Evolutionary conservation across 2,888 invertebrate genomes (phyloP).

Genomic region (Sussaba pulchella): DNA sequence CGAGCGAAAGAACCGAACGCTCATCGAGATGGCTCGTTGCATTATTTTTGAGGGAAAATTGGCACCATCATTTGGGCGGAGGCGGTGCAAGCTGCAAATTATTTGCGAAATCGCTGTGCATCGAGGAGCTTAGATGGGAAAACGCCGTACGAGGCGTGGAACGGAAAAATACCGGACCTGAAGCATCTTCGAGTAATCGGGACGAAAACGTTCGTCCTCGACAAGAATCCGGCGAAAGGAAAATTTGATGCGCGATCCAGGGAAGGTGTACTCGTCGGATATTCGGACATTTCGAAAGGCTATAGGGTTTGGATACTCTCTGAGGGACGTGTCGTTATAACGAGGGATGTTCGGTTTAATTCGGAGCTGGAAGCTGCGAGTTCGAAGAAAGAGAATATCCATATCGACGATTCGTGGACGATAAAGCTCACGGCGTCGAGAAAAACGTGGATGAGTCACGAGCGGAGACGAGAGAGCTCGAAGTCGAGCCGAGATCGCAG

Average conservation of each 20-base stretch:
- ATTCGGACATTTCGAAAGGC: slow-evolving; percentile 18
- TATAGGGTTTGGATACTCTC: slow-evolving; percentile 24
- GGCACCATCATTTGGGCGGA: slow-evolving; percentile 59
- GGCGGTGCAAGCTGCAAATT: slow-evolving; percentile 57
- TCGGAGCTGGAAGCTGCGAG: slow-evolving; percentile 1
- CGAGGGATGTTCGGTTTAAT: slow-evolving; percentile 32
- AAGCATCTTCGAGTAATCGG: slow-evolving; percentile 61
- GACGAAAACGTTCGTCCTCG: slow-evolving; percentile 32
- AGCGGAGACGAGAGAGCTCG: slow-evolving; percentile 5
- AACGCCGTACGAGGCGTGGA: slow-evolving; percentile 64
- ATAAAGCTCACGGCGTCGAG: background rate
- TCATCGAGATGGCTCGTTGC: slow-evolving; percentile 68
- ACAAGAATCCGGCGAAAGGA: slow-evolving; percentile 50
- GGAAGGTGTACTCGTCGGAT: slow-evolving; percentile 23
- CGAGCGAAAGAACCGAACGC: slow-evolving; percentile 65
- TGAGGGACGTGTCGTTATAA: background rate
- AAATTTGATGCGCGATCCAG: slow-evolving; percentile 57
- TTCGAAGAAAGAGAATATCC: background rate
- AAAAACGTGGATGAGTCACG: background rate
- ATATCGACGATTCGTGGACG: background rate
- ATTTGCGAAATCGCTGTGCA: slow-evolving; percentile 62
- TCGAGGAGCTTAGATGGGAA: slow-evolving; percentile 45
- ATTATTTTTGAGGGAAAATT: slow-evolving; percentile 51
- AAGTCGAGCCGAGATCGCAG: background rate
- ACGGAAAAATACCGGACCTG: slow-evolving; percentile 39